phyloP scores from a whole-genome alignment of 2,113 vertebrate genomes.

The Zosterops hypoxanthus region DNA sequence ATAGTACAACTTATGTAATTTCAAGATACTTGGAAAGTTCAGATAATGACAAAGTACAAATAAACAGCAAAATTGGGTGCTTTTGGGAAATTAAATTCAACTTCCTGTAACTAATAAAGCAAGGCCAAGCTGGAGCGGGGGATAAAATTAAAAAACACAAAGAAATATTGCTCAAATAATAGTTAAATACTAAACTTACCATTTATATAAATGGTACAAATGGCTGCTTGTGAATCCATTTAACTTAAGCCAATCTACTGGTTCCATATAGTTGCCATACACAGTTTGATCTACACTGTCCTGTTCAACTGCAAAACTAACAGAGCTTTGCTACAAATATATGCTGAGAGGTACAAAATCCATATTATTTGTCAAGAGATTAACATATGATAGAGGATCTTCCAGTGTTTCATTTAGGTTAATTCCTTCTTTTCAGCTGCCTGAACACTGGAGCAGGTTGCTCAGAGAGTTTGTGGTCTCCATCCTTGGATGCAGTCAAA shows the following conservation, averaged over 20 bases:
- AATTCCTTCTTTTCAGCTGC: neutral
- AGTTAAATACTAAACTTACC: neutral
- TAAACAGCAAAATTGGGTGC: neutral
- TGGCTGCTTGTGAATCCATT: neutral
- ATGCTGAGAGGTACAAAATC: neutral
- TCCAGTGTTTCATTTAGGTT: neutral
- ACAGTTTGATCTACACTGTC: neutral
- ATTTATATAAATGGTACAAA: neutral
- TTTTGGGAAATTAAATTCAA: neutral
- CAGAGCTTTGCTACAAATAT: neutral
- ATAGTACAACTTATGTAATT: neutral
- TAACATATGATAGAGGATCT: neutral
- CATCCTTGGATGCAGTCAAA: neutral
- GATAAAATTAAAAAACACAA: fast-evolving
- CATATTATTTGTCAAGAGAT: neutral
- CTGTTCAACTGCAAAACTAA: neutral
- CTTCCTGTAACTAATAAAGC: neutral
- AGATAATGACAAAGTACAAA: neutral
- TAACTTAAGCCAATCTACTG: neutral
- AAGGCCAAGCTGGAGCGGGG: neutral
- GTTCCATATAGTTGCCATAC: neutral
- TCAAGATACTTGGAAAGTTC: neutral
- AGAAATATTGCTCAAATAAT: neutral
- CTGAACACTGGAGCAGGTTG: neutral
- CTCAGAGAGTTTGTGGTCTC: neutral